phyloP scores from a whole-genome alignment of 2,797 vertebrate species.

The Serranus cabrilla region DNA sequence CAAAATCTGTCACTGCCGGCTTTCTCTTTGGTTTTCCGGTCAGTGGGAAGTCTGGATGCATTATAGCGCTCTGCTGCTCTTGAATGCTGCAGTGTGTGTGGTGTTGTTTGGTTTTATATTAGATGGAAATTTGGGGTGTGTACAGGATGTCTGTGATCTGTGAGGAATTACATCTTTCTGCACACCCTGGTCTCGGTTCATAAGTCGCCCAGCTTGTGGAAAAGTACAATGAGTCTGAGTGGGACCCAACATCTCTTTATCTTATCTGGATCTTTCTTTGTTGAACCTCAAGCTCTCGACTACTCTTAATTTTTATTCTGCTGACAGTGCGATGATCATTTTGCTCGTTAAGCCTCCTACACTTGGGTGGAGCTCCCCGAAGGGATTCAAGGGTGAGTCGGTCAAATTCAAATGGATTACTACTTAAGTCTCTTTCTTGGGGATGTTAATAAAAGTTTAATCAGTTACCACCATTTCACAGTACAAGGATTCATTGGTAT shows the following conservation, averaged over 20 bases:
- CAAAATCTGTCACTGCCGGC: neutral
- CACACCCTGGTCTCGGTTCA: conserved; percentile 20
- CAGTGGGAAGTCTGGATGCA: neutral
- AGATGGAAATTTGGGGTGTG: conserved; percentile 33
- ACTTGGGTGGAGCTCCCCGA: conserved; percentile 57
- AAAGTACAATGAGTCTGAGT: conserved; percentile 7
- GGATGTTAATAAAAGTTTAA: conserved; percentile 33
- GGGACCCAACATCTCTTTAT: conserved; percentile 20
- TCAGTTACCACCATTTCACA: conserved; percentile 24
- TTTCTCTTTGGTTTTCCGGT: conserved; percentile 12
- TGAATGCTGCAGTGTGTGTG: neutral
- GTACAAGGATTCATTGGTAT: neutral
- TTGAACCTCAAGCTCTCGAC: conserved; percentile 32
- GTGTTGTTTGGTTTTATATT: conserved; percentile 20
- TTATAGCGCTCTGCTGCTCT: neutral
- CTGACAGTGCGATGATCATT: conserved; percentile 49
- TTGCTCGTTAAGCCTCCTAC: conserved; percentile 59
- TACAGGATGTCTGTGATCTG: conserved; percentile 51
- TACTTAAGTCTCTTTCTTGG: conserved; percentile 30
- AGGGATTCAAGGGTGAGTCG: conserved; percentile 55
- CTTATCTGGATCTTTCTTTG: conserved; percentile 40
- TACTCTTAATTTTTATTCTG: conserved; percentile 51
- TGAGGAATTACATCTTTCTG: conserved; percentile 47
- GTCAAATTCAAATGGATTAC: conserved; percentile 59
- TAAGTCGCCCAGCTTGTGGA: conserved; percentile 17